A percentile compares a stretch with the other conserved stretches of the same genome.
These are phyloP conservation scores for Perdita meconis DNA, from an alignment of 2,888 invertebrate species.

Conservation along the genomic window DNA sequence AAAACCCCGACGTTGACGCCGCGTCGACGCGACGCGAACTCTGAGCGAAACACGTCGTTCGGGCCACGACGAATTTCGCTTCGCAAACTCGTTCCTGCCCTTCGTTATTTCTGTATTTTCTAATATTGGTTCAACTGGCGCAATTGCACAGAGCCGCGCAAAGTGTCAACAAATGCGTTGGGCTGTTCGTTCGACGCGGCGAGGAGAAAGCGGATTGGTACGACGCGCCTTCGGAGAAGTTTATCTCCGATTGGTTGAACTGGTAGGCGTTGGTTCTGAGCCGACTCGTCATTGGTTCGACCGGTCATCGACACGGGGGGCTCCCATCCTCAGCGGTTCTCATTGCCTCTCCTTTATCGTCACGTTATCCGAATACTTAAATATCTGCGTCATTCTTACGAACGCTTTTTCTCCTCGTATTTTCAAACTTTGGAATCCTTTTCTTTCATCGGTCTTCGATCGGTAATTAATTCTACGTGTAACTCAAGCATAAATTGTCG, in stretches of 20 bases:
- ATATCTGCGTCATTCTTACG: not conserved
- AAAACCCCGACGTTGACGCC: not conserved
- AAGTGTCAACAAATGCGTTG: constrained; percentile 23
- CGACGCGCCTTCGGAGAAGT: constrained; percentile 57
- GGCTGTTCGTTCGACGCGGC: not conserved
- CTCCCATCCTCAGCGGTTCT: constrained; percentile 67
- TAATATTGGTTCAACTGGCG: not conserved
- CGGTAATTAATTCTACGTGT: too few relatives aligned
- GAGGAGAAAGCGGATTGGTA: constrained; percentile 57
- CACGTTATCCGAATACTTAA: not conserved
- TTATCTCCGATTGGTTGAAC: constrained; percentile 50
- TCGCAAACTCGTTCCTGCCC: not conserved
- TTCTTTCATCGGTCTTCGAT: not conserved
- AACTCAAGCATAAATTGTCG: not conserved
- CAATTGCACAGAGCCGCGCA: constrained; percentile 8
- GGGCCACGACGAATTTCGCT: not conserved
- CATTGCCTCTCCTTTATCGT: too few relatives aligned
- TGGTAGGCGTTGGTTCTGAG: constrained; percentile 63
- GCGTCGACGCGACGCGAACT: too few relatives aligned
- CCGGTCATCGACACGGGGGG: constrained; percentile 59
- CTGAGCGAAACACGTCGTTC: too few relatives aligned
- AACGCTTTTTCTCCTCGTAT: not conserved
- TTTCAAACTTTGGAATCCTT: not conserved
- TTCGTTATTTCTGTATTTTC: not conserved
- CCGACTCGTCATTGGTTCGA: constrained; percentile 55